Base-by-base conservation (phyloP, 2,888 invertebrate genomes). In the Tenodera sinensis region DNA sequence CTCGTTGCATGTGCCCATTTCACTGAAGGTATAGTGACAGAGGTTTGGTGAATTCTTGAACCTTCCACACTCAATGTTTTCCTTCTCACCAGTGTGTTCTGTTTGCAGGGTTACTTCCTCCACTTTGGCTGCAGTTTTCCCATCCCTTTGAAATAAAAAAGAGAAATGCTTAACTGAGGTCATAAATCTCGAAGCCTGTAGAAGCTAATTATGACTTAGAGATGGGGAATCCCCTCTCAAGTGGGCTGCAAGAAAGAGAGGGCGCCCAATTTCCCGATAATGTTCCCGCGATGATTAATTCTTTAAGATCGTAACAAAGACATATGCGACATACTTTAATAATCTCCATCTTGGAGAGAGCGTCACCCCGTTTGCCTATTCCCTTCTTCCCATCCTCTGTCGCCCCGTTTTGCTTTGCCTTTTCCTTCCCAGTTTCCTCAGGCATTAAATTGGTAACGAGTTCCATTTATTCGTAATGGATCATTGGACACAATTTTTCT, bases 161-260 rank as follows among this genome's bases (percentile, higher is more conserved):
- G 54, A 71, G 54, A 54, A 84, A 83, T 87, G 84, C 87, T 90
- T 87, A 90, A 84, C 90, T 90, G 87, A 84, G 89, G 88, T 90
- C 89, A 90, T 89, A 90, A 90, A 90, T 90, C 85, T 84, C 84
- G 85, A 54, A 28, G 87, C 88, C 89, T 88, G 81, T 84, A 87
- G 89, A 90, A 89, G 90, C 89, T 90, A 90, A 90, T 90, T 90
- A 90, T 90, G 90, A 90, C 89, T 90, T 89, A 88, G 89, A 90
- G 89, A 88, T 85, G 89, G 89, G 42, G 81, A 89, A 90, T 90
- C 88, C 90, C 85, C 89, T 88, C 88, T 88, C 87, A 85, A 83
- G 85, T 83, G 86, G 25, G 42, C 7, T 27, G 27, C 85, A 83
- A 84, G 85, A 88, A 83, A 42, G 14, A 89, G 87, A 84, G 47